phyloP scores from a whole-genome alignment of 2,113 vertebrate genomes.

The Tachycineta bicolor region DNA sequence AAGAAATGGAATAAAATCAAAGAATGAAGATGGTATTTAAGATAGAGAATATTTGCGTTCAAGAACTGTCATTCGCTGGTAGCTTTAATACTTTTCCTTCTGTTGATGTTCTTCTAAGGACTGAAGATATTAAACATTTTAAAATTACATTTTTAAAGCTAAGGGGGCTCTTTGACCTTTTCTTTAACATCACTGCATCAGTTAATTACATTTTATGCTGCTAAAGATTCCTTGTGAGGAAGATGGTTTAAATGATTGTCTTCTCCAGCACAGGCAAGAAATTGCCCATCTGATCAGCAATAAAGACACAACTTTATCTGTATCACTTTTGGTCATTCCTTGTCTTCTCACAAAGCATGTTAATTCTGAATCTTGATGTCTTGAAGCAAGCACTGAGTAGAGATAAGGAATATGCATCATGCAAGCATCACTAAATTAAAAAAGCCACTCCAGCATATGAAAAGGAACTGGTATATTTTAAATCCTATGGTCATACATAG shows the following conservation, averaged over 20 bases:
- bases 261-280: neutral
- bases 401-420: neutral
- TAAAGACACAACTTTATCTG: neutral
- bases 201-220: neutral
- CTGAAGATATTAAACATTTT: neutral
- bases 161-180: neutral
- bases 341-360: neutral
- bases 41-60: neutral
- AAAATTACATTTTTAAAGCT: neutral
- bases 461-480: neutral
- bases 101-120: neutral
- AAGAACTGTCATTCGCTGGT: conserved; percentile 10
- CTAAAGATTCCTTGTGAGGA: neutral
- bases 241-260: neutral
- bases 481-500: neutral
- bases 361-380: conserved; percentile 16
- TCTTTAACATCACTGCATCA: neutral
- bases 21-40: conserved; percentile 28
- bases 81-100: conserved; percentile 3
- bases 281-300: neutral
- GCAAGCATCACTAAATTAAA: neutral
- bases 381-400: neutral
- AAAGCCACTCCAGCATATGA: neutral
- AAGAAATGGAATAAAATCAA: conserved; percentile 46
- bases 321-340: neutral